Evolutionary conservation across 2,113 vertebrate genomes (phyloP), one percentile per base, ranked within the genome.

Genomic region (Pachypanchax playfairii): DNA sequence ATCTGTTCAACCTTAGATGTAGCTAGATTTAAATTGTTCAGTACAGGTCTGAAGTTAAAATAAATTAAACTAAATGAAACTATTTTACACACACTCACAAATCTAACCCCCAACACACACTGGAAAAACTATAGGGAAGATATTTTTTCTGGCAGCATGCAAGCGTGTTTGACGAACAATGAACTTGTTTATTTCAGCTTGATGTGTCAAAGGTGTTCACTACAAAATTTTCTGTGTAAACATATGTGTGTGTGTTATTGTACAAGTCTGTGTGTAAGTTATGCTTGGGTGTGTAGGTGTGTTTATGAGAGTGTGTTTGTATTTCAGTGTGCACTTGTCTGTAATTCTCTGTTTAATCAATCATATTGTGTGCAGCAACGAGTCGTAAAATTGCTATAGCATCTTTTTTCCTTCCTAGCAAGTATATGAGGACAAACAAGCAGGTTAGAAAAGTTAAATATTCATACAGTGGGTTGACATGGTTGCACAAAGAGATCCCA

Each of bases 401-500:
- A n/a, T 72, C 44, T 71, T 31, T 47, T 48, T 62, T 44, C 25
- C 77, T 14, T 15, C 28, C 51, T 33, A 9, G 25, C 29, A 4
- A 39, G 48, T 39, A 35, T 18, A 3, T 35, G 11, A 18, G 24
- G 7, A 13, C 26, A 52, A 52, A 48, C 52, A 24, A 48, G 26
- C 17, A 24, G 31, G 28, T 4, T 41, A 28, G 65, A 51, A 5
- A 62, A 51, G 65, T 36, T 54, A 31, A 7, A 20, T 44, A 51
- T 59, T 22, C 58, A 53, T 18, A 22, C 46, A 17, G 31, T 21
- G 70, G 51, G 33, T 50, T 55, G 70, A 54, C 42, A 50, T 3
- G 1, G 68, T 41, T 82, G 83, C 82, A 83, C 72, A 85, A 69
- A 74, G 63, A 61, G 53, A 76, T 39, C 53, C 72, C 77, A 63